Evolutionary conservation across 2,113 vertebrate species (phyloP), one percentile per base, ranked within the genome.

Genomic region (Odontesthes bonariensis): DNA sequence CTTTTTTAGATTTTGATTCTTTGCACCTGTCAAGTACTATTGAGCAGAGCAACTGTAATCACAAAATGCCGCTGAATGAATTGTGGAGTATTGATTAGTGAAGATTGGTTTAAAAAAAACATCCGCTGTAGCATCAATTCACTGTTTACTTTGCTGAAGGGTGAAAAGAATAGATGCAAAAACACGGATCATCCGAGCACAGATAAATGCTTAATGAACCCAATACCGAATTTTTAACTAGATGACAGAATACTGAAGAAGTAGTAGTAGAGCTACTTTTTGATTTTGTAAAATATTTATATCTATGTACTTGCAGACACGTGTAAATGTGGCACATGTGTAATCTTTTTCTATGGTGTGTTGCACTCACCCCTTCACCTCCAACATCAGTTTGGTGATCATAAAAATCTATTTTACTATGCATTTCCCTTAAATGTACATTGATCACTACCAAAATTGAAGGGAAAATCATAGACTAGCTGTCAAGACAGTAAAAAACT

Each of bases 31-130:
- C 32, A 22, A 33, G 9, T 2, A 0, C 17, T 0, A 9, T 63
- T 27, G 49, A 23, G 35, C 35, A 0, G 4, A 62, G 58, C 33
- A 47, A 20, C 79, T 33, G 27, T 46, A 42, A 33, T 52, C 62
- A 20, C 56, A 75, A 67, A 33, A 69, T 57, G 22, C 32, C 6
- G 32, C 12, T 23, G 32, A 53, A 71, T 38, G 38, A 27, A 58
- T 31, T 33, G 6, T 3, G 54, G 47, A 11, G 17, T 32, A 75
- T 47, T 38, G 54, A 3, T 53, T 57, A 35, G 22, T 32, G 67
- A 0, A 51, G 59, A 74, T 9, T 23, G 7, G 23, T 53, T 63
- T 58, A 5, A 38, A 55, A 57, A 67, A 13, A 49, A 2, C 27
- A 2, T 3, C n/a, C 7, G 23, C 10, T 22, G 10, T 58, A 14